Conservation (phyloP, 2,888 invertebrate species). For the Autographa pulchrina region DNA sequence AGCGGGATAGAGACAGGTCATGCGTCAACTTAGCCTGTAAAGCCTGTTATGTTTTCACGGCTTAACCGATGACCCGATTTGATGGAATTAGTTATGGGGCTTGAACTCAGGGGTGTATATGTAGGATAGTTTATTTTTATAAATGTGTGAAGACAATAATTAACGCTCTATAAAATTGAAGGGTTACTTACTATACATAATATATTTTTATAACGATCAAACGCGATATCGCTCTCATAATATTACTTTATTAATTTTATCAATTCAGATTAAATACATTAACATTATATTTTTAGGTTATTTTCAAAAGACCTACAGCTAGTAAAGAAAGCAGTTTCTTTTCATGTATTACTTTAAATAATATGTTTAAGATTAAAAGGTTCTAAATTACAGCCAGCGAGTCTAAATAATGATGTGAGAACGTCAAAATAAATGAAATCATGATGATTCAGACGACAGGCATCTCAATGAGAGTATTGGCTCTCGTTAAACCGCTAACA, state of each 20-base stretch:
- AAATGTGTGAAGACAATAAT: not conserved
- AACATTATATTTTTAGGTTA: too few species aligned
- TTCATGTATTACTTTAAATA: too few species aligned
- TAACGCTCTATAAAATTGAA: not conserved
- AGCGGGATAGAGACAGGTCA: not conserved
- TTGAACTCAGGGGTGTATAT: not conserved
- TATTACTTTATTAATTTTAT: too few species aligned
- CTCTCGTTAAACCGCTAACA: not conserved
- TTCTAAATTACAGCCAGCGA: not conserved
- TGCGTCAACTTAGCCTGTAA: constrained; percentile 1
- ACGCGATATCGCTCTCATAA: too few species aligned
- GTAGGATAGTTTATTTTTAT: not conserved
- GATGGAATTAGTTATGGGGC: constrained; percentile 1
- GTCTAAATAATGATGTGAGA: not conserved
- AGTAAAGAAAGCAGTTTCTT: too few species aligned
- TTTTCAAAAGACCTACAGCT: too few species aligned
- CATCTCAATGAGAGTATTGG: constrained; percentile 7
- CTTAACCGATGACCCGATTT: constrained; percentile 4
- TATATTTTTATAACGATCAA: too few species aligned
- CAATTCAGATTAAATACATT: too few species aligned
- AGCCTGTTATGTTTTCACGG: constrained; percentile 4
- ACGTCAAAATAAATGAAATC: not conserved
- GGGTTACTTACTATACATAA: too few species aligned
- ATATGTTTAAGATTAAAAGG: not conserved
- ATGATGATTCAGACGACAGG: not conserved